Evolutionary conservation across 2,113 vertebrate species (phyloP).

Genomic region (Castor canadensis): DNA sequence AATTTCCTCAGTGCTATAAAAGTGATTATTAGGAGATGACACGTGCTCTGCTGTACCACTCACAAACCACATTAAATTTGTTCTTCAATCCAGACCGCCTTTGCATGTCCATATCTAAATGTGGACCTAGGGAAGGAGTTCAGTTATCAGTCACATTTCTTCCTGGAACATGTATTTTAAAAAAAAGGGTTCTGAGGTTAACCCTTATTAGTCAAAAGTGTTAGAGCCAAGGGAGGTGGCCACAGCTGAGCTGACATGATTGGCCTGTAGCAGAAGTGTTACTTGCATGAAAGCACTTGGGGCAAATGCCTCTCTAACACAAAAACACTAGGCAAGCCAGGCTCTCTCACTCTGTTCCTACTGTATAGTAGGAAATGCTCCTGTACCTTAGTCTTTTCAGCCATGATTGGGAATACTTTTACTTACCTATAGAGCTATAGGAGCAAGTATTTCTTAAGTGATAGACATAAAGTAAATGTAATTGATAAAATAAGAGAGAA

Average conservation of each 20-base stretch:
- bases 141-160: constrained; percentile 45
- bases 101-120: constrained; percentile 17
- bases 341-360: neutral
- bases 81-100: neutral
- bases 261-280: neutral
- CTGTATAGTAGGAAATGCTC: neutral
- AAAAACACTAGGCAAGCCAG: neutral
- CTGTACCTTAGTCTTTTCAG: neutral
- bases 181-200: neutral
- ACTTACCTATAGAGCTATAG: neutral
- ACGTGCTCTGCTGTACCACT: neutral
- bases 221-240: neutral
- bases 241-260: neutral
- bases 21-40: neutral
- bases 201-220: neutral
- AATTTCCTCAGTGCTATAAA: neutral
- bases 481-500: neutral
- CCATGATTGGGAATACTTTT: neutral
- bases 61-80: neutral
- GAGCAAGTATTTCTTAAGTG: constrained; percentile 27
- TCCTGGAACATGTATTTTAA: neutral
- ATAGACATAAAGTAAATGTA: constrained; percentile 7
- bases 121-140: neutral
- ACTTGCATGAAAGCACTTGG: neutral
- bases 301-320: neutral